Evolutionary conservation across 2,113 vertebrate species (phyloP).

Genomic region (Donacobius atricapilla): DNA sequence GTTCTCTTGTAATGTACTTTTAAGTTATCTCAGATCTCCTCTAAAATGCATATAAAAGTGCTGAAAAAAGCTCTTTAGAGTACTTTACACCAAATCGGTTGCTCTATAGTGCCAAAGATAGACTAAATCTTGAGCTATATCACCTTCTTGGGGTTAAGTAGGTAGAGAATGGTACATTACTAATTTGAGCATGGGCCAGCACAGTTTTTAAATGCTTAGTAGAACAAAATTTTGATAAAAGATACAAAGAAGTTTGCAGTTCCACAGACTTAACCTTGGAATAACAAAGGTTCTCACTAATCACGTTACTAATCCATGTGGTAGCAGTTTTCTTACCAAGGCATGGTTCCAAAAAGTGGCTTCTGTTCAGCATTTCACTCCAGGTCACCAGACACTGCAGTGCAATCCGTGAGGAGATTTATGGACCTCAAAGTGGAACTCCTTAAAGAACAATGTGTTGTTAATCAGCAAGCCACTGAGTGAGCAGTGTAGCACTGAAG

Average conservation of each 20-base stretch:
- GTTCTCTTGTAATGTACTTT: background rate
- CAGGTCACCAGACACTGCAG: background rate
- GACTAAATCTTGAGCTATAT: background rate
- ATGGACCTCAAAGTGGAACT: background rate
- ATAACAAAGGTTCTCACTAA: background rate
- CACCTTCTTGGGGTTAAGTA: background rate
- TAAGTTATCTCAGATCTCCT: background rate
- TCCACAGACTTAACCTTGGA: background rate
- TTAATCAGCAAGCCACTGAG: background rate
- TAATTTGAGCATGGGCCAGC: background rate
- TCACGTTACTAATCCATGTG: background rate
- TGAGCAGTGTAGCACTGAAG: slow-evolving; percentile 19
- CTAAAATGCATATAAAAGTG: background rate
- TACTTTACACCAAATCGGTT: background rate
- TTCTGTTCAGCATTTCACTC: slow-evolving; percentile 1
- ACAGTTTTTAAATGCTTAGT: background rate
- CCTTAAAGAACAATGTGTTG: background rate
- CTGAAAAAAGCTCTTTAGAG: background rate
- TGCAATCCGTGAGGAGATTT: background rate
- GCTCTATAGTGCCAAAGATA: background rate
- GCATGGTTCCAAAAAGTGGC: background rate
- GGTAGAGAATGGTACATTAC: background rate
- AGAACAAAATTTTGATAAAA: background rate
- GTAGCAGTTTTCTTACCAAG: background rate
- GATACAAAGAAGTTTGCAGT: background rate